Evolutionary conservation across 2,888 invertebrate genomes (phyloP).

Genomic region (Nipponacmea schrenckii): DNA sequence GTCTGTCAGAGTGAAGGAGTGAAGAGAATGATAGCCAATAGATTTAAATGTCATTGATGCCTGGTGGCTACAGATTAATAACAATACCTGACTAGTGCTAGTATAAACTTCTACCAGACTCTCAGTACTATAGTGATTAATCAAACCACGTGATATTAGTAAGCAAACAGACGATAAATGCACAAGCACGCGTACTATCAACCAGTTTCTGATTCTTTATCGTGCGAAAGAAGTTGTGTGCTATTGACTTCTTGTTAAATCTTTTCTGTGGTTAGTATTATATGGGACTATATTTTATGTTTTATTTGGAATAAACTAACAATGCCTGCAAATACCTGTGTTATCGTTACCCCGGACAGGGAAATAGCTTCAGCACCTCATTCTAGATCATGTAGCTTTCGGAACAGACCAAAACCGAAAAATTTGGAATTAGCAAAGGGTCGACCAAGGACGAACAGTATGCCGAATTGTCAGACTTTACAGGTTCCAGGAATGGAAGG

Average conservation of each 20-base stretch:
- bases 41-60: no score
- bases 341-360: slow-evolving; percentile 21
- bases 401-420: slow-evolving; percentile 48
- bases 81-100: no score
- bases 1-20: no score
- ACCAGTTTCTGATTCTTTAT: background rate
- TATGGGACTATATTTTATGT: no score
- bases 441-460: slow-evolving; percentile 45
- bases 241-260: no score
- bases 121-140: slow-evolving; percentile 1
- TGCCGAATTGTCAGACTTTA: slow-evolving; percentile 36
- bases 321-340: background rate
- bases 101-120: background rate
- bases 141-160: slow-evolving; percentile 2
- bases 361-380: slow-evolving; percentile 46
- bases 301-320: background rate
- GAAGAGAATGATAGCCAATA: no score
- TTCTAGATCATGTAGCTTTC: slow-evolving; percentile 56
- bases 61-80: no score
- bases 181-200: background rate
- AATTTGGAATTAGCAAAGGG: background rate
- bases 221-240: no score
- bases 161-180: slow-evolving; percentile 2
- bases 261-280: no score
- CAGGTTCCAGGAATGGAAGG: slow-evolving; percentile 12